Conservation (phyloP, 1,140 invertebrate genomes). For the Conus betulinus region DNA sequence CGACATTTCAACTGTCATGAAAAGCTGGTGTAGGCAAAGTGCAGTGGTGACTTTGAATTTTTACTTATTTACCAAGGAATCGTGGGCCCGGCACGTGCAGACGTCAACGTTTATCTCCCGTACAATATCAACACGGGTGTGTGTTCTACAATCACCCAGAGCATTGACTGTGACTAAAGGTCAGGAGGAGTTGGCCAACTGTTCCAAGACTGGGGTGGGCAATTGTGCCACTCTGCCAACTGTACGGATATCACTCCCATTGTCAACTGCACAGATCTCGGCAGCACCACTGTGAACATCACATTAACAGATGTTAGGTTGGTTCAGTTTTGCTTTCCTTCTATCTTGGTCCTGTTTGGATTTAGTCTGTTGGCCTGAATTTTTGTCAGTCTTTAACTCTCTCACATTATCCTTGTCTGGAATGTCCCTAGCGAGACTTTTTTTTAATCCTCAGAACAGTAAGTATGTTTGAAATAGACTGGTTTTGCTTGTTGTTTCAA, state of each 20-base stretch:
- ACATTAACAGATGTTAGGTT: slow-evolving; percentile 13
- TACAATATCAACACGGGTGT: slow-evolving; percentile 4
- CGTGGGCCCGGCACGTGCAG: slow-evolving; percentile 26
- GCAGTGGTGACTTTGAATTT: too few species aligned
- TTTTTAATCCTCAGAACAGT: too few species aligned
- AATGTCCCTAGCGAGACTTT: too few species aligned
- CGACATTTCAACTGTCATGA: too few species aligned
- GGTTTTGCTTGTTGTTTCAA: not conserved
- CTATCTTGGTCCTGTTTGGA: too few species aligned
- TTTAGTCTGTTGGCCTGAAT: too few species aligned
- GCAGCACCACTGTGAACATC: slow-evolving; percentile 15
- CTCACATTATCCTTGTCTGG: too few species aligned
- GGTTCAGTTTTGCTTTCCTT: not conserved
- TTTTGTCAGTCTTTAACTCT: too few species aligned
- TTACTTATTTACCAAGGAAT: slow-evolving; percentile 12
- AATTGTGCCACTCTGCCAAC: slow-evolving; percentile 6
- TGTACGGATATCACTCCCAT: slow-evolving; percentile 16
- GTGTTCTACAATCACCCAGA: slow-evolving; percentile 12
- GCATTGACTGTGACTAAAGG: not conserved
- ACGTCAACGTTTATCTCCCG: not conserved
- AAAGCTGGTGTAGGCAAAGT: too few species aligned
- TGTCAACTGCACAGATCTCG: not conserved
- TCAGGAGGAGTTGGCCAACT: not conserved
- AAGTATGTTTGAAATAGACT: too few species aligned
- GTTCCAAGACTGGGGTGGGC: not conserved